phyloP scores from a whole-genome alignment of 1,140 invertebrate genomes.

The Piezodorus guildinii region DNA sequence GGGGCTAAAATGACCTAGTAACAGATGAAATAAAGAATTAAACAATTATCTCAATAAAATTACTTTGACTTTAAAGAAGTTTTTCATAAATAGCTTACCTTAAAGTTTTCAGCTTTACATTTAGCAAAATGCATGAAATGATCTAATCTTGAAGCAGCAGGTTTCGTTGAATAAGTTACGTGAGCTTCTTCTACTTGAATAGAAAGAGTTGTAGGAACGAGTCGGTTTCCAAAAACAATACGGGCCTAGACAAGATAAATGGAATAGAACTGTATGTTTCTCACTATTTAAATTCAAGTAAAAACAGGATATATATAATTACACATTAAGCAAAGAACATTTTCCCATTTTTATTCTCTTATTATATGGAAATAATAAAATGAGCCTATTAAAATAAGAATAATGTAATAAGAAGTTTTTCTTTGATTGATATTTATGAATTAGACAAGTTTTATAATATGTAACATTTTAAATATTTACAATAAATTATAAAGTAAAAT shows the following conservation, averaged over 20 bases:
- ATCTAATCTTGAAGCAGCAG: constrained; percentile 81
- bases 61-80: neutral
- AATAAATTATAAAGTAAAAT: too few relatives aligned
- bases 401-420: too few relatives aligned
- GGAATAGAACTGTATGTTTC: too few relatives aligned
- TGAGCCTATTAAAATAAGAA: too few relatives aligned
- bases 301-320: too few relatives aligned
- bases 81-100: constrained; percentile 36
- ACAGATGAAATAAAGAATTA: constrained; percentile 3
- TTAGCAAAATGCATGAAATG: constrained; percentile 94
- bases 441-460: too few relatives aligned
- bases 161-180: constrained; percentile 89
- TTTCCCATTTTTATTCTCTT: too few relatives aligned
- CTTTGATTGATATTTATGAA: too few relatives aligned
- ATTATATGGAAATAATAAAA: too few relatives aligned
- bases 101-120: constrained; percentile 88
- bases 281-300: too few relatives aligned
- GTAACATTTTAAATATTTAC: too few relatives aligned
- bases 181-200: constrained; percentile 90
- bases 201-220: constrained; percentile 85
- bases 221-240: constrained; percentile 90
- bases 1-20: constrained; percentile 73
- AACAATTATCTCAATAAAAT: neutral
- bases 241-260: constrained; percentile 55
- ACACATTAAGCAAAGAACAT: too few relatives aligned